Conservation (phyloP, 2,888 invertebrate genomes). For the Heteromyza rotundicornis region DNA sequence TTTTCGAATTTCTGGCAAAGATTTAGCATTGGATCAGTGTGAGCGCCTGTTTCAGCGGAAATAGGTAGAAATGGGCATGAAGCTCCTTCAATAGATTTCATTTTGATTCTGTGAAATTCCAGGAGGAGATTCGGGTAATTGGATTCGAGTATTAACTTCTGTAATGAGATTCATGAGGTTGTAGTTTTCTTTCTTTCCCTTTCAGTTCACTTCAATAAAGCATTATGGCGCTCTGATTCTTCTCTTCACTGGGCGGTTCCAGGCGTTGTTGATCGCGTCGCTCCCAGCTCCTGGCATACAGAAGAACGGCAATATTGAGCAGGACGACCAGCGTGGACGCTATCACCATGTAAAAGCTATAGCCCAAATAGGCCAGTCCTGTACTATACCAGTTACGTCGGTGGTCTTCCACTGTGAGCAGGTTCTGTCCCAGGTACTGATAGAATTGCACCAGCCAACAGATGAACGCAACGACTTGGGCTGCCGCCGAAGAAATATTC, state of each 20-base stretch:
- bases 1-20: no score
- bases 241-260: slow-evolving; percentile 57
- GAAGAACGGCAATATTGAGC: slow-evolving; percentile 52
- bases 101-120: no score
- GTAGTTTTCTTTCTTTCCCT: slow-evolving; percentile 9
- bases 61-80: no score
- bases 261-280: slow-evolving; percentile 46
- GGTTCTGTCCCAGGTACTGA: slow-evolving; percentile 79
- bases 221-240: slow-evolving; percentile 61
- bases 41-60: no score
- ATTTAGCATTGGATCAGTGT: no score
- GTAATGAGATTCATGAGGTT: slow-evolving; percentile 11
- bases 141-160: background rate
- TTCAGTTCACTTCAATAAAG: slow-evolving; percentile 51
- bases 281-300: slow-evolving; percentile 54
- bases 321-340: slow-evolving; percentile 57
- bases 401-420: slow-evolving; percentile 79
- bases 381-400: slow-evolving; percentile 84
- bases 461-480: slow-evolving; percentile 76
- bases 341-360: slow-evolving; percentile 76
- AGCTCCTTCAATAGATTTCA: no score
- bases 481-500: slow-evolving; percentile 68
- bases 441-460: slow-evolving; percentile 88
- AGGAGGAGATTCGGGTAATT: background rate
- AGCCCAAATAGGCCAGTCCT: slow-evolving; percentile 80